These are phyloP conservation scores for crab-eating macaque (Macaca fascicularis) DNA, from an alignment of 2,113 vertebrate species.

Conservation along the genomic window T2T-MFA8v1.1 NC_088375.1:159240501-159241000, in stretches of 20 bases:
- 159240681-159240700: neutral
- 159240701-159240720: neutral
- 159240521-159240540: slow-evolving; percentile 29
- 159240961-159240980: neutral
- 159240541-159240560: neutral
- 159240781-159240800: neutral
- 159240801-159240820: neutral
- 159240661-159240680: neutral
- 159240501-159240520: slow-evolving; percentile 8
- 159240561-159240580: neutral
- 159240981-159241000: neutral
- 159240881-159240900: neutral
- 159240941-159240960: neutral
- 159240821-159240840: neutral
- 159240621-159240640: neutral
- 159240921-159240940: neutral
- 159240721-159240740: neutral
- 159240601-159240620: neutral
- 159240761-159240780: neutral
- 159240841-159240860: neutral
- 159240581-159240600: neutral
- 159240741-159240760: neutral
- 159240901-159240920: neutral
- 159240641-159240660: neutral
- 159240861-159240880: neutral